These are phyloP conservation scores for Subacronicta megacephala DNA, from an alignment of 2,888 invertebrate species.

Conservation along the genomic window DNA sequence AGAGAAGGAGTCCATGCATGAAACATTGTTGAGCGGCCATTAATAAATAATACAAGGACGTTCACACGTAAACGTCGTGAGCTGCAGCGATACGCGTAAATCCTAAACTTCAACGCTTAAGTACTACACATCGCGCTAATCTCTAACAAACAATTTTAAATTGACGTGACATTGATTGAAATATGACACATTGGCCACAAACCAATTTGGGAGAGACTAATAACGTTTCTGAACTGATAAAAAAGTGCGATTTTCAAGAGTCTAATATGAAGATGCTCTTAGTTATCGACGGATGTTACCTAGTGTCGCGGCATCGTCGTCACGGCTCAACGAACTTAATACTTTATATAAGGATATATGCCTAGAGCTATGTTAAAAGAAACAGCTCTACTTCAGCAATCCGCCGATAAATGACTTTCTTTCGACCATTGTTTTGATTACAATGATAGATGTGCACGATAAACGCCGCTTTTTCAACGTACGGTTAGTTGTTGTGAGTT, in stretches of 20 bases:
- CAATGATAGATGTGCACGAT: conserved; percentile 44
- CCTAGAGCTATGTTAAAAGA: conserved; percentile 26
- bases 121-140: conserved; percentile 11
- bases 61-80: conserved; percentile 36
- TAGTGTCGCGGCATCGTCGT: conserved; percentile 45
- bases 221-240: neutral
- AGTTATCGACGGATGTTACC: conserved; percentile 53
- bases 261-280: conserved; percentile 31
- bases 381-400: conserved; percentile 18
- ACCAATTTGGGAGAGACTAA: conserved; percentile 5
- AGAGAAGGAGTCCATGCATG: conserved; percentile 71
- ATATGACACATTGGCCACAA: conserved; percentile 12
- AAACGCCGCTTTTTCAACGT: conserved; percentile 22
- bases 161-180: conserved; percentile 2
- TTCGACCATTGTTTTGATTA: conserved; percentile 41
- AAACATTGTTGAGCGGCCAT: conserved; percentile 63
- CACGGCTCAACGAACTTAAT: conserved; percentile 52
- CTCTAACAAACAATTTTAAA: conserved; percentile 3
- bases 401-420: conserved; percentile 48
- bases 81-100: conserved; percentile 9
- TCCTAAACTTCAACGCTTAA: conserved; percentile 20
- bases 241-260: conserved; percentile 11
- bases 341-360: conserved; percentile 44
- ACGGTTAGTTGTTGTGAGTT: conserved; percentile 31
- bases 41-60: conserved; percentile 58